Conservation (phyloP, 2,888 invertebrate genomes). For the Barypeithes pellucidus region DNA sequence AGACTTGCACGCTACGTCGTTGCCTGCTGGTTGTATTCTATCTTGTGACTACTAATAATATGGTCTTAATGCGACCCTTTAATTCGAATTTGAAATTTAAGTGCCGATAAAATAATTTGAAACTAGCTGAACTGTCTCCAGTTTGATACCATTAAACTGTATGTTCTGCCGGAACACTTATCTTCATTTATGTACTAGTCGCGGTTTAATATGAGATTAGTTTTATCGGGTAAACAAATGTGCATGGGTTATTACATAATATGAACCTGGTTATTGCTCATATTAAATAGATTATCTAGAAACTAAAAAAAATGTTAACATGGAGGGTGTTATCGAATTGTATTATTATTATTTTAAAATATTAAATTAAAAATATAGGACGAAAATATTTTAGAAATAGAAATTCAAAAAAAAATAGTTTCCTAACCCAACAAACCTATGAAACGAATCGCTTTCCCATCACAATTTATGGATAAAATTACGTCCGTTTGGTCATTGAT, state of each 20-base stretch:
- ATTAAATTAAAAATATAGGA: too few relatives aligned
- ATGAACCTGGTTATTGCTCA: not conserved
- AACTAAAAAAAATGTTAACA: too few relatives aligned
- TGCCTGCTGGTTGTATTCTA: not conserved
- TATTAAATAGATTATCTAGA: too few relatives aligned
- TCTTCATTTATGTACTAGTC: slow-evolving; percentile 54
- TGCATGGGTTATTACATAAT: not conserved
- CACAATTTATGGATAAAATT: too few relatives aligned
- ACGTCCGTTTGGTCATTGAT: too few relatives aligned
- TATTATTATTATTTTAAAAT: too few relatives aligned
- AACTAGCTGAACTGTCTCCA: slow-evolving; percentile 52
- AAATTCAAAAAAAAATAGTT: too few relatives aligned
- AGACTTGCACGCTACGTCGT: too few relatives aligned
- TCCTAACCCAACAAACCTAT: too few relatives aligned
- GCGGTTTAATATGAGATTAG: slow-evolving; percentile 56
- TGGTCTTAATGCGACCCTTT: slow-evolving; percentile 33
- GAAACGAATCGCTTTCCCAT: too few relatives aligned
- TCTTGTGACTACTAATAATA: slow-evolving; percentile 5
- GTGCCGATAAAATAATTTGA: slow-evolving; percentile 58
- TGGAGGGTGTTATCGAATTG: too few relatives aligned
- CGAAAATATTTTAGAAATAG: too few relatives aligned
- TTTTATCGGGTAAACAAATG: slow-evolving; percentile 25
- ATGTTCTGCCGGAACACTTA: slow-evolving; percentile 51
- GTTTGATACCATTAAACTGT: slow-evolving; percentile 51
- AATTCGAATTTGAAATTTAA: not conserved